Evolutionary conservation across 2,888 invertebrate species (phyloP), one percentile per base, ranked within the genome.

Genomic region (Thereva nobilitata): DNA sequence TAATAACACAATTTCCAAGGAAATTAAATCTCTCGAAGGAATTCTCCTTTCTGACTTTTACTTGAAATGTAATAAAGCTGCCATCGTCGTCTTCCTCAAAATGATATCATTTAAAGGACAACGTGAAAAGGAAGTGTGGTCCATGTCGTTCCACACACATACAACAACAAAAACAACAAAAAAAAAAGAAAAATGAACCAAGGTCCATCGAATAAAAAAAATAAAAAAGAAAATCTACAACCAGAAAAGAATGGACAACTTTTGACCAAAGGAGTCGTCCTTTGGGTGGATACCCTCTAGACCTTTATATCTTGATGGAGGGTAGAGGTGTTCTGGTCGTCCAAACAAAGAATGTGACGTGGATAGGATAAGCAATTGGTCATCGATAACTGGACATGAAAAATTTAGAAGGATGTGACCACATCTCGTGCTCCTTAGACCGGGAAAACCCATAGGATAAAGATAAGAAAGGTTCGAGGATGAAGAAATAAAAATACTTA

Each of bases 1-100:
- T 49, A 50, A 61, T 61, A 61, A 61, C 61, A 50, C 45, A 49
- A 61, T 61, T 61, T 61, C 50, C 41, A 6, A 61, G 61, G 50
- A 61, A 61, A 61, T 61, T 61, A 61, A 61, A 61, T 61, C 61
- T 61, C 61, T 34, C 23, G 50, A 50, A 23, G 61, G 61, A 61
- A 61, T 45, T 50, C 50, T 50, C 49, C 50, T 37, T 40, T 44
- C 61, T 50, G 50, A 61, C 50, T 40, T 49, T 50, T 23, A 23
- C 23, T 23, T 50, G 10, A 61, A 61, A 61, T 61, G 41, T 61
- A 61, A 61, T 61, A 61, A 61, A 61, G 61, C 49, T 61, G 23
- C 61, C 38, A 23, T 59, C 7, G 47, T 47, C 37, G 5, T 35
- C 38, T 42, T 34, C 44, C n/a, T 23, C 10, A 42, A 40, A 8